These are phyloP conservation scores for Drosophila lowei DNA, from an alignment of 1,140 invertebrate genomes.

Conservation along the genomic window DNA sequence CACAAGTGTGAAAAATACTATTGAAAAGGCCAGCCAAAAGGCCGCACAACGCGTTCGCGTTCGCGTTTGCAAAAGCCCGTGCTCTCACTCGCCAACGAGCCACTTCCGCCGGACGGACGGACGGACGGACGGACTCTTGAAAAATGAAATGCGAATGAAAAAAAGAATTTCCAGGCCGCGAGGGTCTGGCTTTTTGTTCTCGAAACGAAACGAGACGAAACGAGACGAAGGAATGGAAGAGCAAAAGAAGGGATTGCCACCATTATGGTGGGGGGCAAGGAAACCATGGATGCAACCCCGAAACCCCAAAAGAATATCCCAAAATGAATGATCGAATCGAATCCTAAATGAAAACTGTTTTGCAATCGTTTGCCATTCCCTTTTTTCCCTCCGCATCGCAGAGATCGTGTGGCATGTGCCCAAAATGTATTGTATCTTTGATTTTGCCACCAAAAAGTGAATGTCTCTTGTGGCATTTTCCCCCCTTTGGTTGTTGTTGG, in stretches of 20 bases:
- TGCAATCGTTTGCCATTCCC: slow-evolving; percentile 20
- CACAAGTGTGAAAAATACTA: slow-evolving; percentile 79
- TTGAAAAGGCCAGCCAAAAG: slow-evolving; percentile 60
- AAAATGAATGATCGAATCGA: slow-evolving; percentile 7
- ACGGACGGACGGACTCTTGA: neutral
- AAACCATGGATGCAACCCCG: neutral
- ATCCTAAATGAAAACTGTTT: neutral
- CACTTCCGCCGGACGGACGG: slow-evolving; percentile 55
- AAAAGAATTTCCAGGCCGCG: slow-evolving; percentile 16
- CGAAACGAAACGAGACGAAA: too few species aligned
- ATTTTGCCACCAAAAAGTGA: slow-evolving; percentile 57
- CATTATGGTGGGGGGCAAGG: too few species aligned
- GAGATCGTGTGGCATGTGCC: slow-evolving; percentile 33
- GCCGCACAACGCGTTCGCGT: slow-evolving; percentile 13
- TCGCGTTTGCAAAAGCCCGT: slow-evolving; percentile 30
- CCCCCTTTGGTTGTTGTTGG: neutral
- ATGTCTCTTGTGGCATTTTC: slow-evolving; percentile 45
- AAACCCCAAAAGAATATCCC: neutral
- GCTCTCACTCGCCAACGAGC: slow-evolving; percentile 64
- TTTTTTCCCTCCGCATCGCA: neutral
- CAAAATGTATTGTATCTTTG: slow-evolving; percentile 20
- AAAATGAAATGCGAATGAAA: slow-evolving; percentile 12
- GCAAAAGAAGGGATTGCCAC: too few species aligned
- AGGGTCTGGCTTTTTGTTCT: slow-evolving; percentile 9
- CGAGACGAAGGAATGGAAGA: too few species aligned